Percentiles rank a stretch among this genome's conserved stretches.
Conservation (phyloP, 2,888 invertebrate species). For the Idaea dimidiata region DNA sequence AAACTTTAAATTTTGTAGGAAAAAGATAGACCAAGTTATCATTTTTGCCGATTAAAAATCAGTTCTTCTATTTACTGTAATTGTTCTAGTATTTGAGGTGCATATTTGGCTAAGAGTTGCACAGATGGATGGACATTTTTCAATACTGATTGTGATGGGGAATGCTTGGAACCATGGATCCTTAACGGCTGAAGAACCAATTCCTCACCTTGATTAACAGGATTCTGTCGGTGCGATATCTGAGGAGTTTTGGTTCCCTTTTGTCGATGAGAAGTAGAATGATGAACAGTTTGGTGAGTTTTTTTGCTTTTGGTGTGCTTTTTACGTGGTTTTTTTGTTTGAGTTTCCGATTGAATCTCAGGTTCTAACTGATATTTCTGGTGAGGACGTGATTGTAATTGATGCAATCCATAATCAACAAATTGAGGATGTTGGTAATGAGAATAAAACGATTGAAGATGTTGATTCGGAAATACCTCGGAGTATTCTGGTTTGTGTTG, state of each 20-base stretch:
- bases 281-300: not conserved
- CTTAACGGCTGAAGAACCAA: not conserved
- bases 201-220: not conserved
- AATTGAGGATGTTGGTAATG: not conserved
- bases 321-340: not conserved
- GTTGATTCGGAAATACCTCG: not conserved
- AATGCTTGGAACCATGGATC: not conserved
- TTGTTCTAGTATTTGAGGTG: not conserved
- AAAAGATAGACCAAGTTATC: not conserved
- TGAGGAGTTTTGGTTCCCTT: not conserved
- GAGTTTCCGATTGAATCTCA: not conserved
- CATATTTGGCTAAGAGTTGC: not conserved
- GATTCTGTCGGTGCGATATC: not conserved
- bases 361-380: not conserved
- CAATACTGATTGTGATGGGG: not conserved
- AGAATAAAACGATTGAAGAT: not conserved
- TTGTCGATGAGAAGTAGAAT: not conserved
- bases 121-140: not conserved
- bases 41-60: not conserved
- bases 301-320: not conserved
- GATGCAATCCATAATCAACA: not conserved
- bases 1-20: too few relatives aligned
- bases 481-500: not conserved
- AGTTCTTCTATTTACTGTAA: not conserved
- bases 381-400: not conserved